phyloP scores from a whole-genome alignment of 2,888 invertebrate genomes.

The Octonoba sinensis region DNA sequence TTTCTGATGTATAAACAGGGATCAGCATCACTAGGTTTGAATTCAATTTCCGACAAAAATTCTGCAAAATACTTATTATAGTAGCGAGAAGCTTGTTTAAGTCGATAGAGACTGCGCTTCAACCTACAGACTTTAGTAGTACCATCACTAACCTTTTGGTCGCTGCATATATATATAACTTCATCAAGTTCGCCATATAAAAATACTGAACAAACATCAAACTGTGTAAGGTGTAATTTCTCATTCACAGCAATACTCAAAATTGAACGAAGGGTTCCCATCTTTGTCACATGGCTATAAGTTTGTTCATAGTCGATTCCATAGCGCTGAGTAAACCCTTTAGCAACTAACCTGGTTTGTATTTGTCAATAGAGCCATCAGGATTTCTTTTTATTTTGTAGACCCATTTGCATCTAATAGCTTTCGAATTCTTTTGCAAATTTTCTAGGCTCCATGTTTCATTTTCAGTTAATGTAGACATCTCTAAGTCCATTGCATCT shows the following conservation, averaged over 20 bases:
- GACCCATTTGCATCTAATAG: conserved; percentile 50
- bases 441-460: conserved; percentile 16
- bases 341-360: conserved; percentile 11
- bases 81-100: conserved; percentile 51
- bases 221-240: conserved; percentile 18
- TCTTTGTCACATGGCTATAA: conserved; percentile 17
- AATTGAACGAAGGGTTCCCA: conserved; percentile 15
- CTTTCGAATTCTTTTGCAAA: conserved; percentile 6
- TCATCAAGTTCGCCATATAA: conserved; percentile 16
- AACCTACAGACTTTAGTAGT: conserved; percentile 43
- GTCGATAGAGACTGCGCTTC: conserved; percentile 45
- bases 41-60: conserved; percentile 26
- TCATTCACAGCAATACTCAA: conserved; percentile 17
- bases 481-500: conserved; percentile 24
- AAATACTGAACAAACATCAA: conserved; percentile 14
- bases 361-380: conserved; percentile 31
- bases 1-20: conserved; percentile 21
- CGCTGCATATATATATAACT: conserved; percentile 17
- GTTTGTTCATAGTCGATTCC: conserved; percentile 8
- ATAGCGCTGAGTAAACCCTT: conserved; percentile 35
- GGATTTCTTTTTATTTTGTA: conserved; percentile 54
- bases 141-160: conserved; percentile 35
- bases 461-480: conserved; percentile 14
- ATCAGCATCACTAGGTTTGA: conserved; percentile 38
- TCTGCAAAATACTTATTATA: conserved; percentile 44